These are phyloP conservation scores for Eulemur rubriventer DNA, from an alignment of 2,797 vertebrate genomes.

Conservation along the genomic window DNA sequence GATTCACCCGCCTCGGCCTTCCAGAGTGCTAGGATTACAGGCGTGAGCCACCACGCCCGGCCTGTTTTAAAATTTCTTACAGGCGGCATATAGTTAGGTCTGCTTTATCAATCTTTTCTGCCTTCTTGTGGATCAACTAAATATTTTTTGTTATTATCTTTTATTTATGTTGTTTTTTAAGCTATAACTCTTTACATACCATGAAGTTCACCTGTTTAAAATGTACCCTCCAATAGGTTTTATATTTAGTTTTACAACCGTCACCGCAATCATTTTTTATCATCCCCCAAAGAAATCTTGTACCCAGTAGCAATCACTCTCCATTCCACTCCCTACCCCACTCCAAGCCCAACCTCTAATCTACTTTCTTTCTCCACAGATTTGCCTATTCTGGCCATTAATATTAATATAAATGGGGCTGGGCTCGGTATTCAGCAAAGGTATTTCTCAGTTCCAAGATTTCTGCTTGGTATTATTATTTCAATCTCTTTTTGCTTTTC, in stretches of 20 bases:
- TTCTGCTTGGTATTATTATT: not conserved
- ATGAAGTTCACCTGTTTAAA: not conserved
- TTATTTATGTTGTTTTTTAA: not conserved
- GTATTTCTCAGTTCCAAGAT: not conserved
- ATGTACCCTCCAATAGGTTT: not conserved
- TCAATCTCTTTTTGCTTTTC: not conserved
- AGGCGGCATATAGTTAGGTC: not conserved
- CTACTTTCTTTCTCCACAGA: not conserved
- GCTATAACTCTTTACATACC: not conserved
- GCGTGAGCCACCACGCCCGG: too few relatives aligned
- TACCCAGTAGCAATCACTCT: not conserved
- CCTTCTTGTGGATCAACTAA: not conserved
- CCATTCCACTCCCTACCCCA: not conserved
- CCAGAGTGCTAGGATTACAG: too few relatives aligned
- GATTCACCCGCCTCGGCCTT: too few relatives aligned
- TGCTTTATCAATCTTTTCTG: not conserved
- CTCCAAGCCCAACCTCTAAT: not conserved
- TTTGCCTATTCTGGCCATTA: not conserved
- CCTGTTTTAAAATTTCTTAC: not conserved
- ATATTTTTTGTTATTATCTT: not conserved
- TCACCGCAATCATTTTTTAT: not conserved
- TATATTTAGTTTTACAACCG: not conserved
- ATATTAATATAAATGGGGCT: not conserved
- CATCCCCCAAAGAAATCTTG: not conserved
- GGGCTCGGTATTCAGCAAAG: not conserved